Base-by-base conservation (phyloP, 1,140 invertebrate genomes). In the Panagrolaimus sp. region DNA sequence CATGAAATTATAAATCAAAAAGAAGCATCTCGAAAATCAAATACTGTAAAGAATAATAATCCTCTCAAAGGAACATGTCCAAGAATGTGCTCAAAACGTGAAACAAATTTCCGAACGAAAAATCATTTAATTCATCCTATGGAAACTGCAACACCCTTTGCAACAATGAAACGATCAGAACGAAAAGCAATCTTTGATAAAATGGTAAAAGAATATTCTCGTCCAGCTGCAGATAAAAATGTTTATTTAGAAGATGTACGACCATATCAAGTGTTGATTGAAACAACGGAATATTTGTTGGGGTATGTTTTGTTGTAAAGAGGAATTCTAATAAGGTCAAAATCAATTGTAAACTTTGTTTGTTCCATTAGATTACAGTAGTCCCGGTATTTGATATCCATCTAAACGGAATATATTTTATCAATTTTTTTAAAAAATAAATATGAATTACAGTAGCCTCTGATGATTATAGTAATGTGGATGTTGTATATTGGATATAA, bases 111-210 rank as follows among this genome's bases (percentile, higher is more conserved):
- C 23, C 66, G 66, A 0, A 25, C 46, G 9, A 67, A 67, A 31
- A 67, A 67, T 46, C 14, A 42, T 14, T 31, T 67, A 5, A 20
- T 67, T n/a, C 66, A 67, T 63, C 66, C 66, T n/a, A 51, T 67
- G 53, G 66, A 67, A 25, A 61, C 27, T 9, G 2, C 8, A 13
- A 43, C 53, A 8, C 66, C 66, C 1, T 67, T 67, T 43, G 43
- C 9, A n/a, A 43, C 16, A 44, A 20, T 67, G 1, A 20, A 51
- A 1, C 13, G 43, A 0, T 23, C 13, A 9, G 47, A 67, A n/a
- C 66, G 66, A 1, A 16, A 25, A 9, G 9, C 38, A 23, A 16
- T 25, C 5, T 1, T 3, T 11, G 66, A 67, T 11, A 45, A 46
- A 20, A 25, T 61, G 9, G 53, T 45, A 9, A 67, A 67, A 67